Evolutionary conservation across 2,113 vertebrate genomes (phyloP).

Genomic region (Trochalopteron elliotii): DNA sequence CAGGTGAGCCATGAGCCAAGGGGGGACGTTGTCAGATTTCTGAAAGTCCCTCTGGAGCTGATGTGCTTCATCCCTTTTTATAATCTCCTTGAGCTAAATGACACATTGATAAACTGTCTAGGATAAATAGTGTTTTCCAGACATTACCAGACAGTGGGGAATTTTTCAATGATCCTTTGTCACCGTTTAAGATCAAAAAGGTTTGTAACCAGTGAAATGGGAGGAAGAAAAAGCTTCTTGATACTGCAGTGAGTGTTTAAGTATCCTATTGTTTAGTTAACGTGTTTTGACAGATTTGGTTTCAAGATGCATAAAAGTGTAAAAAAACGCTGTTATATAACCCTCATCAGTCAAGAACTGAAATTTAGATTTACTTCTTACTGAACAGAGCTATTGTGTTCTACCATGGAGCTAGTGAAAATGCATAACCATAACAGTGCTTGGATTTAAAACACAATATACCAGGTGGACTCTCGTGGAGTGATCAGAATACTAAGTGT

Average conservation of each 20-base stretch:
- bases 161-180: slow-evolving; percentile 24
- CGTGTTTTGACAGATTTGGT: slow-evolving; percentile 31
- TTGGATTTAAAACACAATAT: slow-evolving; percentile 20
- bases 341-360: not conserved
- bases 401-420: not conserved
- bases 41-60: not conserved
- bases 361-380: slow-evolving; percentile 39
- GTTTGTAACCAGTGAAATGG: slow-evolving; percentile 22
- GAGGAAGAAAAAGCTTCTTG: slow-evolving; percentile 30
- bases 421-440: not conserved
- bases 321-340: not conserved
- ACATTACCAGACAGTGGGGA: not conserved
- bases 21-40: not conserved
- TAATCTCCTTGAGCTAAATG: slow-evolving; percentile 31
- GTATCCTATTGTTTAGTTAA: slow-evolving; percentile 24
- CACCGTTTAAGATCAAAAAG: not conserved
- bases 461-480: not conserved
- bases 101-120: slow-evolving; percentile 7
- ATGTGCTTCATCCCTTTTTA: not conserved
- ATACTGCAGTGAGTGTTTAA: not conserved
- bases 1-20: not conserved
- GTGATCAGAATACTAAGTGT: not conserved
- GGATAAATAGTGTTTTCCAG: slow-evolving; percentile 9
- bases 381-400: slow-evolving; percentile 2
- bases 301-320: slow-evolving; percentile 6